Evolutionary conservation across 2,113 vertebrate genomes (phyloP), one percentile per base, ranked within the genome.

Genomic region (Xerus inauris): DNA sequence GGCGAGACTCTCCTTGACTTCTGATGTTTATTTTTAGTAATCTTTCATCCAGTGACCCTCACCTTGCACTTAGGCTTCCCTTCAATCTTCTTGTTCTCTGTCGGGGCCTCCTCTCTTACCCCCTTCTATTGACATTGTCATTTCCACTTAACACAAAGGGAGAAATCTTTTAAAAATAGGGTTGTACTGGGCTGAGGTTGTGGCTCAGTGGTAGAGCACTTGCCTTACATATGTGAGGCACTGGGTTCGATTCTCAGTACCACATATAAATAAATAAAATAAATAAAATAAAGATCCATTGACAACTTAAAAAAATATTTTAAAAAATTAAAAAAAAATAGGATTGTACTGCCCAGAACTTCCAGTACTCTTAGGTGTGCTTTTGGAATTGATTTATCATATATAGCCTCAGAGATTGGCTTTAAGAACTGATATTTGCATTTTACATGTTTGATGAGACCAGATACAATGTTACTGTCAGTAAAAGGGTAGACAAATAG

Each of bases 61-160:
- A 28, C 24, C 72, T 11, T 75, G 5, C 17, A 51, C 17, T 7
- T 54, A 57, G 49, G 35, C 20, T 26, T 0, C 5, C 24, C 1
- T 47, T 14, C 11, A 32, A 1, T 5, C 10, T 65, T 49, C 16
- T 51, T 11, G 7, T 13, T 16, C 26, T 67, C 35, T 11, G 4
- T 89, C 12, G 8, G n/a, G 28, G 2, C 1, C 8, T 35, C 30
- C 8, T 17, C 4, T n/a, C 3, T 19, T 30, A 8, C 11, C 11
- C 11, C 11, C 11, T 42, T 28, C 1, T 13, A 12, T 6, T 54
- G 26, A 22, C 12, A 40, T 9, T 69, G 47, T 1, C 88, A 80
- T 42, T 91, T 69, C 6, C 38, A 26, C 13, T 71, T 54, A 35
- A 6, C 47, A 28, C 42, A 6, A 54, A 57, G 20, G 64, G 0